phyloP scores from a whole-genome alignment of 2,113 vertebrate genomes.

The Vombatus ursinus region DNA sequence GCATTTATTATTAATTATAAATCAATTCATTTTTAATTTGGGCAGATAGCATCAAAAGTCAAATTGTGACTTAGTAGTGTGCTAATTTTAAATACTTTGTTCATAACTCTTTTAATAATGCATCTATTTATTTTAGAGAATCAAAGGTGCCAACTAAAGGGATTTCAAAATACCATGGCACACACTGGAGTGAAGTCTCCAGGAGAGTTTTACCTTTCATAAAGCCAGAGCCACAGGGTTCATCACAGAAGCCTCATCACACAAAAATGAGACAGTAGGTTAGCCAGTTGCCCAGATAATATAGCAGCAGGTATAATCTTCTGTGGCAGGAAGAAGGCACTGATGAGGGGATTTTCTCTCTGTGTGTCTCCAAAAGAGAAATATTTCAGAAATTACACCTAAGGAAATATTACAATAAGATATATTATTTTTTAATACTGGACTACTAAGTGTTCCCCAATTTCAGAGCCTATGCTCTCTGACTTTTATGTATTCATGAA shows the following conservation, averaged over 20 bases:
- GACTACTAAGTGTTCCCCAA: background rate
- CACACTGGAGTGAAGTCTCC: background rate
- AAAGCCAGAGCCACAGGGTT: background rate
- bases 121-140: background rate
- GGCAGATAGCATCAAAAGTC: background rate
- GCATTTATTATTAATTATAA: background rate
- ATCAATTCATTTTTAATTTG: background rate
- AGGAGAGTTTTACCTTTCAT: background rate
- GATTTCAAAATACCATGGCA: background rate
- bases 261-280: background rate
- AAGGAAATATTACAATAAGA: background rate
- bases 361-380: background rate
- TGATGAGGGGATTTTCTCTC: background rate
- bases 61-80: background rate
- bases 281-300: background rate
- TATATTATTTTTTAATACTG: background rate
- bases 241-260: background rate
- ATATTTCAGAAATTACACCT: background rate
- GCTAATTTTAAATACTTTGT: background rate
- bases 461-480: background rate
- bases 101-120: background rate
- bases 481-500: background rate
- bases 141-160: background rate
- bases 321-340: background rate
- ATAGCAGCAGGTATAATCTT: conserved; percentile 1